phyloP scores from a whole-genome alignment of 35 echinoderm and acorn worm species.

The Apostichopus japonicus region DNA sequence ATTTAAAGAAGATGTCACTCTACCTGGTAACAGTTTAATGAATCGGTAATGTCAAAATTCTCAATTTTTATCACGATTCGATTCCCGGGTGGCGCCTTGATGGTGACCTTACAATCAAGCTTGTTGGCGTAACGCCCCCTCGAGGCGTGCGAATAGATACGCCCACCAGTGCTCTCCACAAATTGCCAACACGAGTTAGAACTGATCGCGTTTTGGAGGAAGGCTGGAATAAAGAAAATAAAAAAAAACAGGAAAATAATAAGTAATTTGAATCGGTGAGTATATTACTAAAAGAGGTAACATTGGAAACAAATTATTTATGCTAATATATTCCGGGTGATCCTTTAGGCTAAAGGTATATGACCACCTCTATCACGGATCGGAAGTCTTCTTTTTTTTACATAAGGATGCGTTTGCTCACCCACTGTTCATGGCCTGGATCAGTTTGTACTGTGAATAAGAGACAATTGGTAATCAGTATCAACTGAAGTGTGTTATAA shows the following conservation, averaged over 20 bases:
- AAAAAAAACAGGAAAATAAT: neutral
- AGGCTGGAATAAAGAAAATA: neutral
- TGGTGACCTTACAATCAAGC: slow-evolving; percentile 85
- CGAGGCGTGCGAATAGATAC: slow-evolving; percentile 78
- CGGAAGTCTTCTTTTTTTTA: too few relatives aligned
- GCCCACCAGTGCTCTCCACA: slow-evolving; percentile 63
- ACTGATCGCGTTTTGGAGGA: neutral
- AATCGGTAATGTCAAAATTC: slow-evolving; percentile 82
- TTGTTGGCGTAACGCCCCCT: slow-evolving; percentile 76
- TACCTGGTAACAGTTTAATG: slow-evolving; percentile 85
- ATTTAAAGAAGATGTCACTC: neutral
- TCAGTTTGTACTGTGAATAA: too few relatives aligned
- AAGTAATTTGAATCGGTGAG: too few relatives aligned
- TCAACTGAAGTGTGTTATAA: too few relatives aligned
- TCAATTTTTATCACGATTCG: slow-evolving; percentile 69
- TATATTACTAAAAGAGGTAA: too few relatives aligned
- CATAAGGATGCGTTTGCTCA: too few relatives aligned
- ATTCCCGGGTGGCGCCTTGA: slow-evolving; percentile 57
- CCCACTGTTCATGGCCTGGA: too few relatives aligned
- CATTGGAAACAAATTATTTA: too few relatives aligned
- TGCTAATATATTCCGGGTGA: too few relatives aligned
- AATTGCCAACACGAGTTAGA: slow-evolving; percentile 76
- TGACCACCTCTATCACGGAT: too few relatives aligned
- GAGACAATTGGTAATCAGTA: too few relatives aligned
- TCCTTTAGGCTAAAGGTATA: too few relatives aligned